Base-by-base conservation (phyloP, 2,113 vertebrate genomes). In the Maccullochella peelii region DNA sequence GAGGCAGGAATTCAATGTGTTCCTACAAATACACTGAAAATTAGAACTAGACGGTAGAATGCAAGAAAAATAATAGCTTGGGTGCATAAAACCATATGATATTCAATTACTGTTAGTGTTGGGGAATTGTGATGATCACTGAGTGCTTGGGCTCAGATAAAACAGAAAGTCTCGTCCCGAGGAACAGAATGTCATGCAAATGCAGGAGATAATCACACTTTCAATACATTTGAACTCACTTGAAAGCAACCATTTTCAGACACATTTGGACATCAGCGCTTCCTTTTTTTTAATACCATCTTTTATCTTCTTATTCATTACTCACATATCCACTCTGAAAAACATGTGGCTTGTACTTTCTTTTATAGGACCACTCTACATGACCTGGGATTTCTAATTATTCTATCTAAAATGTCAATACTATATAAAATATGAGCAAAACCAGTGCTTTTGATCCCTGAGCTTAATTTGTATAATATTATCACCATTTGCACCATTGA, bases 21-120 rank as follows among this genome's bases (percentile, higher is more conserved):
- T 81, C 83, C 70, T 11, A 52, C 80, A 89, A 87, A 86, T 54
- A 79, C 55, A 73, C 40, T 1, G 49, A 69, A 87, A 85, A 91
- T 85, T 79, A 42, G 77, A 87, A 84, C 85, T 82, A 52, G 57
- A 30, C 21, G 23, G 36, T 2, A 68, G 65, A 81, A 69, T 47
- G 58, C 62, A 57, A 62, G 40, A 63, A 36, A 78, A 77, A 86
- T 75, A 85, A 86, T 67, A 68, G 71, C 14, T 72, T 5, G 42
- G 49, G 55, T 36, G 62, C 58, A 84, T 55, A 58, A 79, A 82
- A 59, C 54, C 50, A 30, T n/a, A n/a, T 30, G 52, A 84, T 80
- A 82, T 70, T 83, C 15, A 6, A 23, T 82, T 72, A 63, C 42
- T 54, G 30, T 49, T 72, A 72, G 27, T 25, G 52, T 6, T 18